Conservation (phyloP, 1,140 invertebrate genomes). For the Trichomalopsis sarcophagae region DNA sequence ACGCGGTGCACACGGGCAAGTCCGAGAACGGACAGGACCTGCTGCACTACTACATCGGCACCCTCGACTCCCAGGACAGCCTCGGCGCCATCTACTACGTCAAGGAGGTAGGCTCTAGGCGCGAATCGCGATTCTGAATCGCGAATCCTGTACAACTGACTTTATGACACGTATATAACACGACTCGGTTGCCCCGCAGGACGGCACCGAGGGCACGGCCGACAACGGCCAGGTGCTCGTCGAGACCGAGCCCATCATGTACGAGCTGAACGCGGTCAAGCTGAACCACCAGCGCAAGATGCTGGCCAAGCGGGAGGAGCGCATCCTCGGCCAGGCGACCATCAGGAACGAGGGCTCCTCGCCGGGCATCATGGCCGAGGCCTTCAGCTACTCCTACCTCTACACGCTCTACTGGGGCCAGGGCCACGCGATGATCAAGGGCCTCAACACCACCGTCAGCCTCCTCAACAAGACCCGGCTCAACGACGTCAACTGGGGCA, state of each 20-base stretch:
- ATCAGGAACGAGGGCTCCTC: slow-evolving; percentile 79
- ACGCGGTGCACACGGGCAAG: slow-evolving; percentile 47
- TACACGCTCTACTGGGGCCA: slow-evolving; percentile 86
- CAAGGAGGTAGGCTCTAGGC: slow-evolving; percentile 72
- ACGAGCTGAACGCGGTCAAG: slow-evolving; percentile 82
- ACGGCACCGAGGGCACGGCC: slow-evolving; percentile 77
- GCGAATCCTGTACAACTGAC: too few relatives aligned
- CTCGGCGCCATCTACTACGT: slow-evolving; percentile 82
- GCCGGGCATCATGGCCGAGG: slow-evolving; percentile 78
- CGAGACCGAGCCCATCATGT: slow-evolving; percentile 85
- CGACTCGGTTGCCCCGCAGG: slow-evolving; percentile 61
- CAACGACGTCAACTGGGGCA: slow-evolving; percentile 82
- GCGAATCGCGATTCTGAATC: not conserved
- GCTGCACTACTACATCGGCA: slow-evolving; percentile 80
- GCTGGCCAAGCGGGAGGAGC: slow-evolving; percentile 72
- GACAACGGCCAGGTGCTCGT: slow-evolving; percentile 83
- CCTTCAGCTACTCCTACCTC: slow-evolving; percentile 81
- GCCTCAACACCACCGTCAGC: slow-evolving; percentile 81
- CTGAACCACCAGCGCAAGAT: slow-evolving; percentile 78
- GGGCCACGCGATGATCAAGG: slow-evolving; percentile 83
- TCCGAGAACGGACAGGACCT: slow-evolving; percentile 62
- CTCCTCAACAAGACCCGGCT: slow-evolving; percentile 77
- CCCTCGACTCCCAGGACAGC: slow-evolving; percentile 78
- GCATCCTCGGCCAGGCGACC: slow-evolving; percentile 77
- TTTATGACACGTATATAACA: not conserved